phyloP scores from a whole-genome alignment of 1,140 invertebrate species.

The Notospermus geniculatus region DNA sequence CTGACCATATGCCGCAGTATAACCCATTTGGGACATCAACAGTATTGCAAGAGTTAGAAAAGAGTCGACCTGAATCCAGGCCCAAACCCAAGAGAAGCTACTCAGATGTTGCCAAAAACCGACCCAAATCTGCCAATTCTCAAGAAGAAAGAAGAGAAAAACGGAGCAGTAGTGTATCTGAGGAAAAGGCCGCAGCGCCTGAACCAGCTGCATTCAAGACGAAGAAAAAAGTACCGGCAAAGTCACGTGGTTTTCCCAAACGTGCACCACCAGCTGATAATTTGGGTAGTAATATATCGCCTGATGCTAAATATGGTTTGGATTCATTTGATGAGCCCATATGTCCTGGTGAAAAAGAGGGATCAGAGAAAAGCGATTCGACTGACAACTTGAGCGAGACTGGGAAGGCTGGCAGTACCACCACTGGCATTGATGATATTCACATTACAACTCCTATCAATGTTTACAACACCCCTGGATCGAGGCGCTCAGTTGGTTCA shows the following conservation, averaged over 20 bases:
- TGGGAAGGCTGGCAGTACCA: constrained; percentile 1
- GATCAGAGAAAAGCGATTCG: constrained; percentile 9
- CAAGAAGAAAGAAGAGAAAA: constrained; percentile 23
- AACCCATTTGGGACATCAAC: constrained; percentile 21
- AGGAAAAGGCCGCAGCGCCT: constrained; percentile 10
- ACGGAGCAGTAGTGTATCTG: background rate
- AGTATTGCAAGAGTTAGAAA: constrained; percentile 10
- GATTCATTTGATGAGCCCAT: constrained; percentile 35
- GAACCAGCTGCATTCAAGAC: constrained; percentile 8
- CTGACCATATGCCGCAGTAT: constrained; percentile 11
- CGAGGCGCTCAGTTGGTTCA: constrained; percentile 5
- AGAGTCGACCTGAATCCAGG: background rate
- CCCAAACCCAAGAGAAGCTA: constrained; percentile 27
- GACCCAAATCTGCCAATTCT: constrained; percentile 24
- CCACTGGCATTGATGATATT: constrained; percentile 21
- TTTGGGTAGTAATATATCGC: constrained; percentile 26
- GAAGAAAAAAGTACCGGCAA: constrained; percentile 15
- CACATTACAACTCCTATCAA: constrained; percentile 14
- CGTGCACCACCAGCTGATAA: constrained; percentile 18
- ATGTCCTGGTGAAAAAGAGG: constrained; percentile 4
- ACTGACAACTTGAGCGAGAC: background rate
- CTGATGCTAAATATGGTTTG: constrained; percentile 39
- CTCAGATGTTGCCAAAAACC: constrained; percentile 35
- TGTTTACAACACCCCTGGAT: constrained; percentile 8
- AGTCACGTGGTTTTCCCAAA: constrained; percentile 16